Conservation (phyloP, 1,140 invertebrate genomes). For the Euglossa dilemma region DNA sequence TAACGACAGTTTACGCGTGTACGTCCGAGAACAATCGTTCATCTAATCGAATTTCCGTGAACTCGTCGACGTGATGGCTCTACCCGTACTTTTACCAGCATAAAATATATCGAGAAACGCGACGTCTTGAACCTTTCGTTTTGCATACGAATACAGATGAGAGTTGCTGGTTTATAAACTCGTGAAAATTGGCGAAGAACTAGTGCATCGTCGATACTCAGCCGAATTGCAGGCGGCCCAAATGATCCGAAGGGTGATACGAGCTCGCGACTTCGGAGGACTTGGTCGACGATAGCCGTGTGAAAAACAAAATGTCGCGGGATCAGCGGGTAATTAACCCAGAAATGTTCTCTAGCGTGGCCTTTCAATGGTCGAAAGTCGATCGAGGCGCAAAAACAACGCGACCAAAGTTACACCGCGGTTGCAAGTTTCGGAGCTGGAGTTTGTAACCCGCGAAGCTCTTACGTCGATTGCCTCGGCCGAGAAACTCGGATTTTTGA, state of each 20-base stretch:
- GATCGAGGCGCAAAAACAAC: not conserved
- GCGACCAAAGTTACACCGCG: not conserved
- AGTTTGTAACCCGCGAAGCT: conserved; percentile 11
- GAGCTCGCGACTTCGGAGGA: not conserved
- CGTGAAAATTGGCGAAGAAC: too few relatives aligned
- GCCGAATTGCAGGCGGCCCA: too few relatives aligned
- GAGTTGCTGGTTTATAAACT: too few relatives aligned
- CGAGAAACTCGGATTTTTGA: not conserved
- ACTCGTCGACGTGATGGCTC: too few relatives aligned
- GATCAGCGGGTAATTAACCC: conserved; percentile 2
- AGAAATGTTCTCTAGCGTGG: not conserved
- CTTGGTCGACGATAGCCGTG: not conserved
- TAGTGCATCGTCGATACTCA: too few relatives aligned
- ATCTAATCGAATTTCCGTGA: not conserved
- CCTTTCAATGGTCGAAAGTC: not conserved
- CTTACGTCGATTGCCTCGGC: conserved; percentile 30
- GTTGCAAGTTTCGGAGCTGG: not conserved
- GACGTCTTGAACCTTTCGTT: too few relatives aligned
- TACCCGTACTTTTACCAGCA: too few relatives aligned
- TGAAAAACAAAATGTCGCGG: too few relatives aligned
- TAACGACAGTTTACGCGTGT: too few relatives aligned
- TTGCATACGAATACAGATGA: too few relatives aligned
- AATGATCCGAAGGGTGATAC: not conserved
- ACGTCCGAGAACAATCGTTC: too few relatives aligned
- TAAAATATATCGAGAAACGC: too few relatives aligned